Evolutionary conservation across 2,888 invertebrate species (phyloP), one percentile per base, ranked within the genome.

Genomic region (Exephanes ischioxanthus): DNA sequence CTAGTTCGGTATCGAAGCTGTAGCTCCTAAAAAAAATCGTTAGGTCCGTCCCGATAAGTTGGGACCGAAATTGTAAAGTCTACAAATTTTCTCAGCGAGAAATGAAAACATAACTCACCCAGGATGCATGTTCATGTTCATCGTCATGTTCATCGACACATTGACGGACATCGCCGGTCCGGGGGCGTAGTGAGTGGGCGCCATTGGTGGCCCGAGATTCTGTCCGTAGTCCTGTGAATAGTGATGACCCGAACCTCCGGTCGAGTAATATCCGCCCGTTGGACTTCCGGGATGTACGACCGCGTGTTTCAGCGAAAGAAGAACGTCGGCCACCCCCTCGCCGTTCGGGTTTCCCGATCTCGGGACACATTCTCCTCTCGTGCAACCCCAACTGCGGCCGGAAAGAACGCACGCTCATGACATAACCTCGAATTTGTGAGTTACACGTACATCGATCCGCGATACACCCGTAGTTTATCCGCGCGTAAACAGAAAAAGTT

Each of bases 111-210:
- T 73, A 61, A 84, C 90, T 91, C 79, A 94, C 94, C 94, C 93
- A 7, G 93, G 91, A 84, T 94, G 94, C 94, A 94, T 93, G 87
- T 94, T 94, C 94, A 94, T 94, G 83, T 98, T 98, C 97, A 99
- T 98, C 81, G 99, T 99, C 99, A 99, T 99, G 94, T 98, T 99
- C 99, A 99, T 99, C 90, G 97, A 98, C 0, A 99, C 98, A 93
- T 99, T 99, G 88, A 99, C 98, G 91, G 98, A 98, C 99, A 99
- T 99, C 91, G 98, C 97, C 82, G 98, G 98, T 93, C 91, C 93
- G 48, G 93, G 89, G 53, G 94, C 91, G 86, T 95, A 95, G 94
- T 95, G 95, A 79, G 95, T 94, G 91, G 95, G 95, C 76, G 95
- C 95, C 67, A 92, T 90, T 30, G 92, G 89, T 63, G 93, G 92